Evolutionary conservation across 2,113 vertebrate genomes (phyloP).

Genomic region (Onychorhynchus coronatus): DNA sequence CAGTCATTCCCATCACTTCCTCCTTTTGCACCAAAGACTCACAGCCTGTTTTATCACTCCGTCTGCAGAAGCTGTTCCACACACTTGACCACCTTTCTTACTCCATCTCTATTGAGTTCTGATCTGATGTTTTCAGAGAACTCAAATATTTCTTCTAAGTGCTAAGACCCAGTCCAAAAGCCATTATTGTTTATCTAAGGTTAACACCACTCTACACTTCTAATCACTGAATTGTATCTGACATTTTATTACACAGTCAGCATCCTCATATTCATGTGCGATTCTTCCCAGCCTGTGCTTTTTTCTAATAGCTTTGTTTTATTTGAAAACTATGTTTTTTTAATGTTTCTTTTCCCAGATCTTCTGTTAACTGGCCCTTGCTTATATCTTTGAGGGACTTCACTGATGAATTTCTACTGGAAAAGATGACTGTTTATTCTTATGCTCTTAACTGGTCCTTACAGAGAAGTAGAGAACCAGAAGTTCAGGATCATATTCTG

Average conservation of each 20-base stretch:
- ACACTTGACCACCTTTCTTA: background rate
- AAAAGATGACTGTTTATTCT: background rate
- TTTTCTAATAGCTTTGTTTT: background rate
- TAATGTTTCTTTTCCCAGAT: background rate
- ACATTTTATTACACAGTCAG: background rate
- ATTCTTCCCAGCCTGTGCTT: background rate
- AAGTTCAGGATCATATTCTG: background rate
- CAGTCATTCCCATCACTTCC: background rate
- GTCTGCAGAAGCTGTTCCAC: background rate
- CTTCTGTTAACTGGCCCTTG: background rate
- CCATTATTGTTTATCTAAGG: background rate
- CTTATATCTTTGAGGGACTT: background rate
- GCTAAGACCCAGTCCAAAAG: background rate
- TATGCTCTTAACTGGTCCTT: background rate
- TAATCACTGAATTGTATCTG: background rate
- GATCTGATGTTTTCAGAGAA: background rate
- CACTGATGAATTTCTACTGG: background rate
- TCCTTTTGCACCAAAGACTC: background rate
- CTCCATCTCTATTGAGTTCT: background rate
- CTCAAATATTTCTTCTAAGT: background rate
- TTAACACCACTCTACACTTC: background rate
- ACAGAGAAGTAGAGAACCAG: background rate
- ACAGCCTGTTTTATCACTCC: background rate
- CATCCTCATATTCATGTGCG: background rate
- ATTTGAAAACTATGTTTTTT: background rate